A percentile compares a stretch with the other conserved stretches of the same genome.
Evolutionary conservation across 2,113 vertebrate genomes (phyloP).

Genomic region (Dicaeum eximium): DNA sequence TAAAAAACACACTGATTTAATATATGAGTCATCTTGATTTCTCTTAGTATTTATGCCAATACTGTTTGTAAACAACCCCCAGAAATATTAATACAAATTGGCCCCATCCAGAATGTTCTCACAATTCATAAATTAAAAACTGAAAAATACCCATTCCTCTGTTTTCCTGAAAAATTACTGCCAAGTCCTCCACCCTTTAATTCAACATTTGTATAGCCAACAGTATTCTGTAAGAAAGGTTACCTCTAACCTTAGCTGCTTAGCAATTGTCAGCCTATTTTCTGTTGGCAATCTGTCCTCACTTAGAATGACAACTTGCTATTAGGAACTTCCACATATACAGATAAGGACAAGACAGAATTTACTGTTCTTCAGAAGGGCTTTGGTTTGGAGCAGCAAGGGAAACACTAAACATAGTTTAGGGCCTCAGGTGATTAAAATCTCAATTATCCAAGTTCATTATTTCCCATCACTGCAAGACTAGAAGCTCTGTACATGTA

Average conservation of each 20-base stretch:
- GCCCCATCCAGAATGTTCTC: neutral
- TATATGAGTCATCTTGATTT: neutral
- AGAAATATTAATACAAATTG: neutral
- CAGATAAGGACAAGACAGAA: neutral
- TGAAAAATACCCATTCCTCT: neutral
- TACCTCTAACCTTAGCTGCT: neutral
- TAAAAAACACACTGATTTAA: neutral
- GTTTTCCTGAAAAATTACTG: neutral
- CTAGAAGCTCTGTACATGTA: neutral
- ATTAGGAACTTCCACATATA: neutral
- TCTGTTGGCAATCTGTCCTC: neutral
- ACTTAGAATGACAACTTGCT: neutral
- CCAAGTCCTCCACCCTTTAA: neutral
- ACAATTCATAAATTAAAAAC: neutral
- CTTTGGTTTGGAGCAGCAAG: neutral
- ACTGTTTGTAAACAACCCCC: neutral
- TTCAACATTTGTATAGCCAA: neutral
- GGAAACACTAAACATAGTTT: neutral
- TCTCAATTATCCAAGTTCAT: neutral
- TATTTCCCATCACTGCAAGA: neutral
- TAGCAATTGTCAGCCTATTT: neutral
- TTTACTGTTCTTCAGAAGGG: neutral
- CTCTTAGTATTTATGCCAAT: neutral
- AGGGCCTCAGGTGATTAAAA: neutral
- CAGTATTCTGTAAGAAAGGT: neutral